A percentile compares a stretch with the other conserved stretches of the same genome.
Conservation (phyloP, 2,888 invertebrate species). For the Aphodius granarius region DNA sequence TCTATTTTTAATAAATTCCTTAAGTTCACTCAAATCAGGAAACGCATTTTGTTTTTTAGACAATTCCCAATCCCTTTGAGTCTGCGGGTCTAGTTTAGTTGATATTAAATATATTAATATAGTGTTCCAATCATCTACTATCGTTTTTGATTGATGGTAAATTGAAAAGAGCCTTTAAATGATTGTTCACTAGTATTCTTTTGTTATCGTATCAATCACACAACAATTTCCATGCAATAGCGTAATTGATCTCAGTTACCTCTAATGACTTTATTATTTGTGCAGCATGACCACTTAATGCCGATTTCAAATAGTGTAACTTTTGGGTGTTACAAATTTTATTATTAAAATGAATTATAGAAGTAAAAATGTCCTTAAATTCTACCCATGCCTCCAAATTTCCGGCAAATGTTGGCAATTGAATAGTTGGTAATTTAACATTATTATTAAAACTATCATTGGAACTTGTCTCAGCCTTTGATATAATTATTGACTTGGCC, state of each 20-base stretch:
- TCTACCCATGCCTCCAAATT: constrained; percentile 10
- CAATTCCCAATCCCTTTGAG: too few relatives aligned
- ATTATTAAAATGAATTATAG: constrained; percentile 12
- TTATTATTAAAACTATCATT: neutral
- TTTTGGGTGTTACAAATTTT: constrained; percentile 13
- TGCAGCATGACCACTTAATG: constrained; percentile 20
- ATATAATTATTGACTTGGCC: too few relatives aligned
- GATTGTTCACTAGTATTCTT: constrained; percentile 21
- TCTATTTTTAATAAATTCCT: too few relatives aligned
- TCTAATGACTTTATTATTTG: constrained; percentile 21
- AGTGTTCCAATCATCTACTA: constrained; percentile 19
- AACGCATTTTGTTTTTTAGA: too few relatives aligned
- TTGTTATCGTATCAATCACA: constrained; percentile 22
- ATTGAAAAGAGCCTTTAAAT: constrained; percentile 22
- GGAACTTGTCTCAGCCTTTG: too few relatives aligned
- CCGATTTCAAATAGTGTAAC: constrained; percentile 22
- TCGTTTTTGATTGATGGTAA: constrained; percentile 15
- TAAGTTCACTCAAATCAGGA: too few relatives aligned
- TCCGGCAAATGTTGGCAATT: constrained; percentile 8
- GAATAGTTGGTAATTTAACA: constrained; percentile 16
- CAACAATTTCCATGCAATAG: constrained; percentile 22
- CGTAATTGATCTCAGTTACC: constrained; percentile 19
- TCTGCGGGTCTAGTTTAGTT: too few relatives aligned
- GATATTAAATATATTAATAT: constrained; percentile 18
- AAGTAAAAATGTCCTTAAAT: constrained; percentile 17